Base-by-base conservation (phyloP, 2,888 invertebrate genomes). In the Chalcis sispes region DNA sequence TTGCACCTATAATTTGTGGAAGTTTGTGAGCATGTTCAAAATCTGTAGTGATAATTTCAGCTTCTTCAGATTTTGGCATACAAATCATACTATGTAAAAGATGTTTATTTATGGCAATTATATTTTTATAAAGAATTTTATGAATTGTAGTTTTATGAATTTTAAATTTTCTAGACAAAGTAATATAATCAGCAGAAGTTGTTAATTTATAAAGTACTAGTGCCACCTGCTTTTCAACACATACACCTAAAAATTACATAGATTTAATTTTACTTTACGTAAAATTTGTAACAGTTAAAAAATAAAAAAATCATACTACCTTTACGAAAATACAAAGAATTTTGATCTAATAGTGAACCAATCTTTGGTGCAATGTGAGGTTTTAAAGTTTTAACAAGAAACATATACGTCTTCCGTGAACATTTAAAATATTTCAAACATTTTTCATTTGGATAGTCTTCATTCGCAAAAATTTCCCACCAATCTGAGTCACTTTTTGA, bases 1-100 rank as follows among this genome's bases (percentile, higher is more conserved):
- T 83, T 18, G 79, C 80, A 36, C 85, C 83, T 72, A 85, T 80
- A 13, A 85, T 75, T 78, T 85, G 83, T n/a, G 84, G 83, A 18
- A 85, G 80, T 59, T 80, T 75, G 42, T 80, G 77, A 1, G 69
- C 67, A 29, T 81, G 67, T 65, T 85, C 81, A 81, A 83, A 85
- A 54, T 50, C 40, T 54, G 78, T 67, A 15, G 82, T 72, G 66
- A 84, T 80, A 10, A 36, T 71, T 66, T 70, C 29, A 15, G 82
- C 81, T 74, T 85, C 84, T 29, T 66, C 70, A 46, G 72, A 70
- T 36, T 79, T 78, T 58, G 85, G 84, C 81, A 86, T 81, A 36
- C 56, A 76, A n/a, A 86, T 80, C 52, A 79, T 72, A 59, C 73
- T 62, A 7, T 77, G 76, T 36, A 82, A 56, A 25, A 85, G 61